These are phyloP conservation scores for Myiothlypis chrysogaster DNA, from an alignment of 2,797 vertebrate genomes.

Conservation along the genomic window DNA sequence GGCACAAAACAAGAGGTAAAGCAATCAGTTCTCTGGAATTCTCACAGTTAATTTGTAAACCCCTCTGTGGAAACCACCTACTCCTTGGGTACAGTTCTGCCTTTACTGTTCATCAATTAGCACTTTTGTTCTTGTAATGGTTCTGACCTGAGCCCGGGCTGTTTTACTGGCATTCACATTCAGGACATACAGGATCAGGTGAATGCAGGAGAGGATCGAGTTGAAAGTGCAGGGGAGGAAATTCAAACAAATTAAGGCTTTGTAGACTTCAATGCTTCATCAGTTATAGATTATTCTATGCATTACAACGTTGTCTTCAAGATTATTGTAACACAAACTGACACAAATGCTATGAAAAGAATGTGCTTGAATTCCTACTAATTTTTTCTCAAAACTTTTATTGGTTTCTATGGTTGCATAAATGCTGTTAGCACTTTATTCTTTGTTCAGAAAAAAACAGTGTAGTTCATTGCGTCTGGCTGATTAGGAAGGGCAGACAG, in stretches of 20 bases:
- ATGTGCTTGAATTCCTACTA: neutral
- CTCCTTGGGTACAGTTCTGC: neutral
- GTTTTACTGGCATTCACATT: neutral
- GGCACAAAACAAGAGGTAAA: conserved; percentile 85
- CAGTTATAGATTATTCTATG: neutral
- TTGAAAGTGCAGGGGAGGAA: neutral
- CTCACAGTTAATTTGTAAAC: neutral
- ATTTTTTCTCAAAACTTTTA: neutral
- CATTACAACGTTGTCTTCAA: neutral
- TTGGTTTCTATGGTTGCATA: neutral
- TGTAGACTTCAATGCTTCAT: neutral
- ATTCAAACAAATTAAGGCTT: neutral
- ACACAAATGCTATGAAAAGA: neutral
- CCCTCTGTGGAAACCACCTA: neutral
- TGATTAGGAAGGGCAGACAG: neutral
- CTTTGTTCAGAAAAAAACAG: neutral
- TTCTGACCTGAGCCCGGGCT: neutral
- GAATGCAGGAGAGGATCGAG: neutral
- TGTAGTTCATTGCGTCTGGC: neutral
- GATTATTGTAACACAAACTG: neutral
- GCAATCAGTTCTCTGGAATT: neutral
- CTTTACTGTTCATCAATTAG: neutral
- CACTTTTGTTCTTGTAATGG: neutral
- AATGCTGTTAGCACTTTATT: neutral
- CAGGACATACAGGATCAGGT: neutral